phyloP scores from a whole-genome alignment of 2,888 invertebrate species.

The Macrophya annulata region DNA sequence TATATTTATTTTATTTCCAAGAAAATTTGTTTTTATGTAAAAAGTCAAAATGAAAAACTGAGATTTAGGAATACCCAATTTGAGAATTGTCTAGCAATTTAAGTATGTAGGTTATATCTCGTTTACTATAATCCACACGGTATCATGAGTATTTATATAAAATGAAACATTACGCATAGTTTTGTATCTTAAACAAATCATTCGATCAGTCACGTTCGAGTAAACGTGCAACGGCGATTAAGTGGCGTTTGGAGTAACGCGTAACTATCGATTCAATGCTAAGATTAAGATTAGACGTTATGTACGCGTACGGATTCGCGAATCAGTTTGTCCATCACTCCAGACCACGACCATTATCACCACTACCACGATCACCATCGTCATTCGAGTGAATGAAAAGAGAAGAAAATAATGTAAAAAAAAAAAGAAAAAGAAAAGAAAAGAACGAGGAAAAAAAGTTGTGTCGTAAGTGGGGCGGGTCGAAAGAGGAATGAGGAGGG shows the following conservation, averaged over 20 bases:
- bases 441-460: not conserved
- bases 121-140: not conserved
- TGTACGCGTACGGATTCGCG: not conserved
- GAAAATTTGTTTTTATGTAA: too few relatives aligned
- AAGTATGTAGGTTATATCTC: too few relatives aligned
- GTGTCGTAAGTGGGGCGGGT: slow-evolving; percentile 14
- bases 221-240: not conserved
- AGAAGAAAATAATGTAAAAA: not conserved
- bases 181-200: not conserved
- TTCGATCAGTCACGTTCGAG: slow-evolving; percentile 16
- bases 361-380: not conserved
- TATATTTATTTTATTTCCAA: too few relatives aligned
- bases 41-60: too few relatives aligned
- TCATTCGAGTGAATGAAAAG: not conserved
- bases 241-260: not conserved
- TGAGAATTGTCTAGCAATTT: too few relatives aligned
- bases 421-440: not conserved
- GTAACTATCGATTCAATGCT: not conserved
- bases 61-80: too few relatives aligned
- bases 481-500: slow-evolving; percentile 13
- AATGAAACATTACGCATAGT: not conserved
- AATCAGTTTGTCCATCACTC: slow-evolving; percentile 8
- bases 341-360: not conserved
- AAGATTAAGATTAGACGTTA: not conserved
- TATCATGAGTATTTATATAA: not conserved